Evolutionary conservation across 2,888 invertebrate genomes (phyloP), one percentile per base, ranked within the genome.

Genomic region (Hyposoter didymator): DNA sequence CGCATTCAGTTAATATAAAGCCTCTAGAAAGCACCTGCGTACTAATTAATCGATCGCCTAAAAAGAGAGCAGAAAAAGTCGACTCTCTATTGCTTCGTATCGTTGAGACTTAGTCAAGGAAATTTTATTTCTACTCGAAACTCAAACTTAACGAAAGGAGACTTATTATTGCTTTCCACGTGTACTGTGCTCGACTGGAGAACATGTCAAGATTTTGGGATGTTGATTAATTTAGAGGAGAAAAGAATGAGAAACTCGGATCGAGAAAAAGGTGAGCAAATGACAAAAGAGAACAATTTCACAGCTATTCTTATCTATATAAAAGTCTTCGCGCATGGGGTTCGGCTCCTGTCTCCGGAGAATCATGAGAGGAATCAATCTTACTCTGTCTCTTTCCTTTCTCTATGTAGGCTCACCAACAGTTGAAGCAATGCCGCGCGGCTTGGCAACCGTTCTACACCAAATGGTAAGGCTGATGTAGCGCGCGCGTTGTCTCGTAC

Each of bases 281-380:
- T 39, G 32, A 59, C 59, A 28, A 59, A 59, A 59, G 22, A 67
- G 67, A 67, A 67, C 67, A 74, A 74, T 74, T 82, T 85, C 64
- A 22, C 70, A 73, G 74, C 43, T 45, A 76, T 64, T 64, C 75
- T 75, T 75, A 74, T 76, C 59, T 82, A 52, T 80, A 81, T 78
- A 82, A 74, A 70, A 78, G 78, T 47, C 69, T 69, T 12, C 28
- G 66, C 59, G 49, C 72, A 19, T 10, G 35, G 55, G 7, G 78
- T 62, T 62, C 64, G 49, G n/a, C 19, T 67, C 52, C 55, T 45
- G 84, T 78, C 78, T 74, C 74, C 73, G 43, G 62, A 80, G 80
- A 78, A 84, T 66, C 70, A 81, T 79, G 69, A 70, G n/a, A 67
- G 74, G 62, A 84, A 88, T 87, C 82, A 88, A 88, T 88, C 87